phyloP scores from a whole-genome alignment of 2,113 vertebrate species.

The Columba livia region DNA sequence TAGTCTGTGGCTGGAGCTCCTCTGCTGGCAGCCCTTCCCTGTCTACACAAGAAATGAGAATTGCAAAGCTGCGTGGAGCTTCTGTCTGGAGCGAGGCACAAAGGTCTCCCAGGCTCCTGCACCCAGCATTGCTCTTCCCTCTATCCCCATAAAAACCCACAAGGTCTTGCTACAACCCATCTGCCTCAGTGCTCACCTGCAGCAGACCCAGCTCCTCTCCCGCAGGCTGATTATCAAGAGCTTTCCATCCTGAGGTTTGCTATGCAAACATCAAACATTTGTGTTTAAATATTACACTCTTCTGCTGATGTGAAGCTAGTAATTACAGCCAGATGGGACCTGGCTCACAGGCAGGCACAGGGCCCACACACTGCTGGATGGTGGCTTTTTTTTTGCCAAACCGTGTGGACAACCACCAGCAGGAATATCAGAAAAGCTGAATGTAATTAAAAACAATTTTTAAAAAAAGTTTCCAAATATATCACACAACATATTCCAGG shows the following conservation, averaged over 20 bases:
- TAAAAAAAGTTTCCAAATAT: constrained; percentile 25
- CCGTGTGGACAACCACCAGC: background rate
- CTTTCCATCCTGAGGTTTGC: constrained; percentile 57
- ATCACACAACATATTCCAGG: constrained; percentile 24
- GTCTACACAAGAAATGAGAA: background rate
- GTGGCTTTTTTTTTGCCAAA: background rate
- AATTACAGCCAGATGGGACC: constrained; percentile 73
- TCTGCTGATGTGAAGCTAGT: constrained; percentile 64
- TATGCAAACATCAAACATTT: constrained; percentile 65
- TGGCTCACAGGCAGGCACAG: constrained; percentile 50
- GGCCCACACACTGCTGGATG: constrained; percentile 38
- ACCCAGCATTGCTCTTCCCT: background rate
- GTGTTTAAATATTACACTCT: constrained; percentile 67
- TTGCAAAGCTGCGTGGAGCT: background rate
- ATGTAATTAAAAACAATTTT: constrained; percentile 37
- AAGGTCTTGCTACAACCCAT: background rate
- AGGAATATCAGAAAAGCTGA: constrained; percentile 24
- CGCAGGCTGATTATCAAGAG: constrained; percentile 48
- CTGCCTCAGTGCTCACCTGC: background rate
- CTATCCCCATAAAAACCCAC: background rate
- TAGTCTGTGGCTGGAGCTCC: background rate
- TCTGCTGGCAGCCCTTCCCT: background rate
- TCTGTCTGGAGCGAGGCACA: rapidly evolving
- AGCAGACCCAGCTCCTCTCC: background rate
- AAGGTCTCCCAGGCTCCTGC: background rate